Base-by-base conservation (phyloP, 2,113 vertebrate genomes). In the Leptocoma aspasia region DNA sequence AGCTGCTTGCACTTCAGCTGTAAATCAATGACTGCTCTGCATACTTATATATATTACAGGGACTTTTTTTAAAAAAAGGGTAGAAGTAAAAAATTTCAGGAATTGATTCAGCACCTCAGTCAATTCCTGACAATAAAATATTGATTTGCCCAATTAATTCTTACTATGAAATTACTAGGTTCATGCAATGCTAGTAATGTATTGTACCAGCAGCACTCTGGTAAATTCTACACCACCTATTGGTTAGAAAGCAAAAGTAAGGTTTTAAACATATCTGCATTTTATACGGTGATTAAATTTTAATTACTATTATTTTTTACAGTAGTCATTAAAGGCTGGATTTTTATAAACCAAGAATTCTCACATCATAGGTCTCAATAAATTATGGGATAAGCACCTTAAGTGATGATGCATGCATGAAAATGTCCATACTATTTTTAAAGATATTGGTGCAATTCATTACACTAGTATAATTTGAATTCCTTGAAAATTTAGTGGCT, bases 281-380 rank as follows among this genome's bases (percentile, higher is more conserved):
- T 92, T 91, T 44, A 91, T 52, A 83, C 2, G 2, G 54, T 17
- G 8, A 80, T 83, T 83, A 81, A 91, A 71, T 14, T 45, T 41
- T 69, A 80, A 71, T 56, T 69, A 81, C 28, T 63, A 92, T 75
- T 75, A 33, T 47, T 92, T 92, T 82, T 86, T 65, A 83, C 35
- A 56, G 47, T 24, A n/a, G 28, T 73, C 44, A 73, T 89, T 69
- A 89, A 72, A 81, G 23, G 31, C 0, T 80, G 49, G 57, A 76
- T 86, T 95, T 81, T 92, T 94, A 72, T 49, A 96, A 91, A 71
- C 45, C 68, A 93, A 65, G 45, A 95, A 65, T 69, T 69, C 37
- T 83, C 63, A 77, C 2, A 2, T 65, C 64, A 81, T 3, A 42
- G 20, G 61, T 56, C 35, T 92, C 45, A 47, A 49, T 72, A 80